These are phyloP conservation scores for Gobionotothen gibberifrons DNA, from an alignment of 2,797 vertebrate species.

Conservation along the genomic window DNA sequence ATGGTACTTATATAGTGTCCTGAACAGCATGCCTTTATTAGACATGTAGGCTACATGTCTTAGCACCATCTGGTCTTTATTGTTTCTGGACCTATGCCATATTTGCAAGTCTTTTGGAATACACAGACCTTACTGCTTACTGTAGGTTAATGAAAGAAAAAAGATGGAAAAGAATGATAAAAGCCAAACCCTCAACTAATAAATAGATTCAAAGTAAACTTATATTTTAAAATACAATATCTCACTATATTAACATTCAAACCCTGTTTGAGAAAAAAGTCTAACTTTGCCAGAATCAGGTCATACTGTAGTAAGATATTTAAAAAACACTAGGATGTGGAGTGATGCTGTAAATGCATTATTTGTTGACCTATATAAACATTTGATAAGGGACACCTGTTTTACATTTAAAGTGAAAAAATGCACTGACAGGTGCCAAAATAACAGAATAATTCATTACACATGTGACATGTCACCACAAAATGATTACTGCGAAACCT, in stretches of 20 bases:
- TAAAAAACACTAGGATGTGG: conserved; percentile 28
- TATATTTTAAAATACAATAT: not conserved
- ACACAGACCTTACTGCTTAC: conserved; percentile 17
- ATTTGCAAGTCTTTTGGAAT: conserved; percentile 22
- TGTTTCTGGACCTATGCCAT: conserved; percentile 28
- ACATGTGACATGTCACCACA: conserved; percentile 22
- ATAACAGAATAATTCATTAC: conserved; percentile 28
- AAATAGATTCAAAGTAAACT: conserved; percentile 8
- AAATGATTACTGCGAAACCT: conserved; percentile 28
- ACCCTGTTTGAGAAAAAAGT: not conserved
- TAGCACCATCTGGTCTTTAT: conserved; percentile 46
- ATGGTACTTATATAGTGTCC: not conserved
- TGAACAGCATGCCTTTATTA: conserved; percentile 12
- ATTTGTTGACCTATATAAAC: conserved; percentile 11
- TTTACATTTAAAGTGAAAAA: conserved; percentile 59
- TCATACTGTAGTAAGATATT: not conserved
- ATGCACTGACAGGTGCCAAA: conserved; percentile 15
- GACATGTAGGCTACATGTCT: conserved; percentile 17
- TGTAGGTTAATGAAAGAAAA: conserved; percentile 9
- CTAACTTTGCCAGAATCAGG: conserved; percentile 4
- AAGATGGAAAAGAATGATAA: not conserved
- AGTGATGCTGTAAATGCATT: conserved; percentile 25
- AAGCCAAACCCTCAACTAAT: conserved; percentile 1
- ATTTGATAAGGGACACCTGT: conserved; percentile 26
- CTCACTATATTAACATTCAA: not conserved